Base-by-base conservation (phyloP, 1,140 invertebrate genomes). In the Trachymyrmex septentrionalis region DNA sequence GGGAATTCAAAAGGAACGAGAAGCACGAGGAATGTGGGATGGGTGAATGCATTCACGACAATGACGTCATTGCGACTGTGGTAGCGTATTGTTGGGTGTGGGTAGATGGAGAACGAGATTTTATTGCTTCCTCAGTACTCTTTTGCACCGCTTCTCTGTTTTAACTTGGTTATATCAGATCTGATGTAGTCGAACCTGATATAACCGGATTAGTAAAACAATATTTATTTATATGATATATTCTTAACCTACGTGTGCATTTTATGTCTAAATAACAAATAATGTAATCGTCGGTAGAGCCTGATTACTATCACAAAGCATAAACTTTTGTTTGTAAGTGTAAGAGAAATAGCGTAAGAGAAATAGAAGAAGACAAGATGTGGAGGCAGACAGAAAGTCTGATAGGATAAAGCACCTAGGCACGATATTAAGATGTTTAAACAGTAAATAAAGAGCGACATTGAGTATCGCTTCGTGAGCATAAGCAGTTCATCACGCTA, bases 381-480 rank as follows among this genome's bases (percentile, higher is more conserved):
- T 69, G 50, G 44, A 55, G 76, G 69, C 30, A 61, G 57, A 73
- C 61, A 66, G 61, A 59, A 9, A 53, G 34, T 50, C 21, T 27
- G 66, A 50, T 69, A 69, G 21, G 66, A 30, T 34, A 3, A 61
- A 72, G 71, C 64, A 55, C n/a, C 27, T 71, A 72, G 27, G 63
- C 55, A 53, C 69, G 88, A 88, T 92, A 92, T 93, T 92, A 90
- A 93, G 88, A 92, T 92, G 92, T 93, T 93, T 92, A 87, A 63
- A 88, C 88, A 93, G 88, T 88, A 89, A 92, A 87, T 73, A 89
- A 85, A 67, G 67, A 69, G 72, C 80, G 82, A 89, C 81, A 89
- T 76, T 75, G 69, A 81, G 85, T 81, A 63, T 67, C 61, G 67
- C 48, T 75, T 66, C 67, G 72, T 61, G 82, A 86, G 67, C 63